Evolutionary conservation across 2,113 vertebrate species (phyloP).

Genomic region (Pterocles burchelli): DNA sequence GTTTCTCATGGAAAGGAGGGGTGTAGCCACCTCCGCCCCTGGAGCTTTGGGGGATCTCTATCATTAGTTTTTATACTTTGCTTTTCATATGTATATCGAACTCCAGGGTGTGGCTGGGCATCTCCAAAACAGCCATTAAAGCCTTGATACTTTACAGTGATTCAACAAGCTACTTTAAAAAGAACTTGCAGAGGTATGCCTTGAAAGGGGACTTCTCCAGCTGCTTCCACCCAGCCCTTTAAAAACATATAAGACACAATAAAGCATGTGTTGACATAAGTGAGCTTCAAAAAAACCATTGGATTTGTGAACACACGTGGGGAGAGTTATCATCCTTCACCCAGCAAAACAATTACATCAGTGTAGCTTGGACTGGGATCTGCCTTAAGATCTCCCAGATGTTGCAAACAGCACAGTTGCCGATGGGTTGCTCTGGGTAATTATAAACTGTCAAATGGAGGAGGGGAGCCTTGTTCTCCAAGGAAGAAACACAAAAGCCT

Average conservation of each 20-base stretch:
- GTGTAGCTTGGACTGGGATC: constrained; percentile 44
- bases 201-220: constrained; percentile 8
- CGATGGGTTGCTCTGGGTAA: neutral
- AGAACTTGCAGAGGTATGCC: neutral
- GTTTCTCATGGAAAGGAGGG: neutral
- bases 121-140: neutral
- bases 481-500: neutral
- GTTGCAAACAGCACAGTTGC: neutral
- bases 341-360: constrained; percentile 69
- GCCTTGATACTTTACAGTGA: neutral
- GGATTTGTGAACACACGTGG: constrained; percentile 47
- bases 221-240: constrained; percentile 29
- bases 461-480: neutral
- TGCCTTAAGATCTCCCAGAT: constrained; percentile 63
- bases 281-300: constrained; percentile 28
- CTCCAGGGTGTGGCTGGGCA: neutral
- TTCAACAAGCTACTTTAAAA: neutral
- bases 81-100: neutral
- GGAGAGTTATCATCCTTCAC: constrained; percentile 50
- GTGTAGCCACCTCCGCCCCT: neutral
- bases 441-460: constrained; percentile 27
- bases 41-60: neutral
- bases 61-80: neutral
- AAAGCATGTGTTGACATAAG: constrained; percentile 51
- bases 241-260: constrained; percentile 27